Evolutionary conservation across 2,113 vertebrate species (phyloP).

Genomic region (Rattus norvegicus): DNA sequence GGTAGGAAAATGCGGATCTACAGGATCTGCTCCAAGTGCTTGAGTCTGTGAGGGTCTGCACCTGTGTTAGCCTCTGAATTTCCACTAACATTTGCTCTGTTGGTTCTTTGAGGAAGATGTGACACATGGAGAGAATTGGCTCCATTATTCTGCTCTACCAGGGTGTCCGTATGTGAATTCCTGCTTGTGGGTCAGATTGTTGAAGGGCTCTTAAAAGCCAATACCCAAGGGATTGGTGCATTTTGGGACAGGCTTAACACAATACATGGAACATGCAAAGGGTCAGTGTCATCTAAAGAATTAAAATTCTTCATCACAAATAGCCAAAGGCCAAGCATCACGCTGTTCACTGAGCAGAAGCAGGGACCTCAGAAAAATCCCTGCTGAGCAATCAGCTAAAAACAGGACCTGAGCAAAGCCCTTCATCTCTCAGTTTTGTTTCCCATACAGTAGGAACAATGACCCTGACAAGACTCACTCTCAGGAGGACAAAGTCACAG

Average conservation of each 20-base stretch:
- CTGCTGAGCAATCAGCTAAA: neutral
- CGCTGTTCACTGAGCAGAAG: neutral
- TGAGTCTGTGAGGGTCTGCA: slow-evolving; percentile 25
- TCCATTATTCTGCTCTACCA: neutral
- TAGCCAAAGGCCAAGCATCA: neutral
- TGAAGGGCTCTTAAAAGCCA: slow-evolving; percentile 22
- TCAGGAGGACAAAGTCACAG: neutral
- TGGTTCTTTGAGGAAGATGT: slow-evolving; percentile 36
- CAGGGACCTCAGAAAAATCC: neutral
- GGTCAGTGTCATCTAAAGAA: neutral
- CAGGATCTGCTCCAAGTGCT: neutral
- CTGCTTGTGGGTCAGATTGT: neutral
- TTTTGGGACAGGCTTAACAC: slow-evolving; percentile 14
- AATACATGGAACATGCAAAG: neutral
- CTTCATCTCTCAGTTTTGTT: neutral
- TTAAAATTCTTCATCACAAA: slow-evolving; percentile 1
- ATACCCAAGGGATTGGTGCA: neutral
- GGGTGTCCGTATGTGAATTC: neutral
- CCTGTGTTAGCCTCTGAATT: slow-evolving; percentile 19
- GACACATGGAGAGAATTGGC: neutral
- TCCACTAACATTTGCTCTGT: neutral
- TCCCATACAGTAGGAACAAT: neutral
- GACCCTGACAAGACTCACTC: neutral
- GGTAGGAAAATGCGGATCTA: slow-evolving; percentile 33
- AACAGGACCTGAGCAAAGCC: neutral